Evolutionary conservation across 2,888 invertebrate genomes (phyloP).

Genomic region (Omphaloscelis lunosa): DNA sequence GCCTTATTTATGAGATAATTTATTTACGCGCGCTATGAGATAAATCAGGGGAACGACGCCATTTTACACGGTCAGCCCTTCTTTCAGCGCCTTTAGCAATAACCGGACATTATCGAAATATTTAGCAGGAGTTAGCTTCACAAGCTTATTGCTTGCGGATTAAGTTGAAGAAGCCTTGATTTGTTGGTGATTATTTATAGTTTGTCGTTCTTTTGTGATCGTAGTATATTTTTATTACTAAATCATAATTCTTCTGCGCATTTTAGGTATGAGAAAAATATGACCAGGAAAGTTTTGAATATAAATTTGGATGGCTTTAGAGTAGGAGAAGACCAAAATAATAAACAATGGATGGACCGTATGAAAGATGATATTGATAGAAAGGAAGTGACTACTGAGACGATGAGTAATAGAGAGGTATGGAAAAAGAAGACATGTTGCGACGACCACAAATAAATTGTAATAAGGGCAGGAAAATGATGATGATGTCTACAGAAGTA

Average conservation of each 20-base stretch:
- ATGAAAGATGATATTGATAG: background rate
- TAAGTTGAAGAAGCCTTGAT: background rate
- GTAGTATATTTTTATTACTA: background rate
- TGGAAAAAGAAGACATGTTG: background rate
- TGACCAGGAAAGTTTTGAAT: background rate
- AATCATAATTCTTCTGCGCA: background rate
- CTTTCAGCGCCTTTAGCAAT: constrained; percentile 39
- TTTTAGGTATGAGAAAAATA: background rate
- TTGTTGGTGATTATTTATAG: background rate
- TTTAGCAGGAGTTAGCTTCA: constrained; percentile 9
- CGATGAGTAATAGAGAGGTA: background rate
- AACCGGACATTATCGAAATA: constrained; percentile 41
- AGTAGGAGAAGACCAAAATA: background rate
- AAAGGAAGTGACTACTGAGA: background rate
- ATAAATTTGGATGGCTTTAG: background rate
- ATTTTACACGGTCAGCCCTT: constrained; percentile 57
- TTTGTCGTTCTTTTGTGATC: background rate
- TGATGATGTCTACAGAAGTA: too few relatives aligned
- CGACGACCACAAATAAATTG: too few relatives aligned
- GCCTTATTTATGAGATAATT: constrained; percentile 64
- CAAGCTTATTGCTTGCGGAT: background rate
- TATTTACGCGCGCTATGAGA: constrained; percentile 59
- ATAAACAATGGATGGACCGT: background rate
- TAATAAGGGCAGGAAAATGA: background rate
- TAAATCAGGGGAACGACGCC: constrained; percentile 59